phyloP scores from a whole-genome alignment of 2,888 invertebrate species.

The Chrysolina americana region DNA sequence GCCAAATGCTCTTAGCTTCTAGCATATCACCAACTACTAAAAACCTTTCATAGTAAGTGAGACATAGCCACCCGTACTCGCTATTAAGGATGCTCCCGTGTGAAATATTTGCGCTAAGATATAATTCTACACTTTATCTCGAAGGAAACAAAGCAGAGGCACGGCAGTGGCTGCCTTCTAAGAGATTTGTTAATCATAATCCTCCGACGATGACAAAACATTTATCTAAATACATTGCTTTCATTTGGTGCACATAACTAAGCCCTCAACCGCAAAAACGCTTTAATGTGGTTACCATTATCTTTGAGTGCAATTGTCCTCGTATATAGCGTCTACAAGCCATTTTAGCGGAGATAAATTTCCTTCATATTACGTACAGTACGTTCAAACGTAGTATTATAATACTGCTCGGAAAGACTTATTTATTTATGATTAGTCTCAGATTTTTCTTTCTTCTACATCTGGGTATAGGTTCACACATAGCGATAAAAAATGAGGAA shows the following conservation, averaged over 20 bases:
- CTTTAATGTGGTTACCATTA: slow-evolving; percentile 57
- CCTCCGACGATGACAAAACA: slow-evolving; percentile 57
- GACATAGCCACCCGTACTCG: neutral
- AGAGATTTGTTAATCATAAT: slow-evolving; percentile 60
- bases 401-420: neutral
- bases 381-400: neutral
- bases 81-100: neutral
- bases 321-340: slow-evolving; percentile 50
- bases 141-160: slow-evolving; percentile 19
- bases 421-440: slow-evolving; percentile 9
- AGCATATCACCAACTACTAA: neutral
- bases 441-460: neutral
- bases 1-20: neutral
- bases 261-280: slow-evolving; percentile 56
- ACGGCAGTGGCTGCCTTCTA: slow-evolving; percentile 41
- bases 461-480: neutral
- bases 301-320: slow-evolving; percentile 58
- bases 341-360: slow-evolving; percentile 44
- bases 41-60: neutral
- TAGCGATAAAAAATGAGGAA: neutral
- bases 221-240: slow-evolving; percentile 58
- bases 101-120: slow-evolving; percentile 1
- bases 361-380: slow-evolving; percentile 31
- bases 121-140: slow-evolving; percentile 16
- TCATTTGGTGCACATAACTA: slow-evolving; percentile 58